Base-by-base conservation (phyloP, 2,888 invertebrate species). In the Deilephila porcellus region DNA sequence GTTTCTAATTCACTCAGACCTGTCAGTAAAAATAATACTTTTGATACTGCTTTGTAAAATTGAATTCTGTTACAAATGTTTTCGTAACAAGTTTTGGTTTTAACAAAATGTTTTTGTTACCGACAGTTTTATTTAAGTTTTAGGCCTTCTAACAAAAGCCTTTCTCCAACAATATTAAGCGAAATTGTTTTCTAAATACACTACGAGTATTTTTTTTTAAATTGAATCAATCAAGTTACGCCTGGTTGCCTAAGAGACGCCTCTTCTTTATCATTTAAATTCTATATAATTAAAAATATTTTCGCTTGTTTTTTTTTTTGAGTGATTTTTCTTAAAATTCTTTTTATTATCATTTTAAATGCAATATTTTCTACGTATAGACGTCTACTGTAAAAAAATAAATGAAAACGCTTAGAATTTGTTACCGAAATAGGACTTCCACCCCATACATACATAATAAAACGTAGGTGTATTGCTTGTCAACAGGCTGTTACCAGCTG, bases 101-200 rank as follows among this genome's bases (percentile, higher is more conserved):
- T n/a, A 37, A 20, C n/a, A 64, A 64, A 64, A 19, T 17, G 34
- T 64, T 64, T 7, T 37, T 64, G 37, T 64, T 64, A 64, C 62
- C 32, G 62, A 62, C 64, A 64, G 37, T 37, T 64, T 64, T 37
- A 64, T 64, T 20, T 37, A 20, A 64, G 37, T 64, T 64, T 64
- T 19, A 11, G 19, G n/a, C 19, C 62, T 32, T 63, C 62, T 3
- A 32, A n/a, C n/a, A 6, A 25, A 14, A 60, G n/a, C 62, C 32
- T 19, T 19, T 17, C 17, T 25, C 17, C n/a, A 19, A 19, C 4
- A 64, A 37, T 20, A 32, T 4, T 7, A n/a, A 56, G n/a, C 56
- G 19, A 45, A 8, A 11, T 37, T 37, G 8, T 17, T 60, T 60
- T 29, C 25, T 29, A 17, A 7, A 29, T 29, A 60, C 11, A 60